Evolutionary conservation across 2,888 invertebrate genomes (phyloP), one percentile per base, ranked within the genome.

Genomic region (Empis livida): DNA sequence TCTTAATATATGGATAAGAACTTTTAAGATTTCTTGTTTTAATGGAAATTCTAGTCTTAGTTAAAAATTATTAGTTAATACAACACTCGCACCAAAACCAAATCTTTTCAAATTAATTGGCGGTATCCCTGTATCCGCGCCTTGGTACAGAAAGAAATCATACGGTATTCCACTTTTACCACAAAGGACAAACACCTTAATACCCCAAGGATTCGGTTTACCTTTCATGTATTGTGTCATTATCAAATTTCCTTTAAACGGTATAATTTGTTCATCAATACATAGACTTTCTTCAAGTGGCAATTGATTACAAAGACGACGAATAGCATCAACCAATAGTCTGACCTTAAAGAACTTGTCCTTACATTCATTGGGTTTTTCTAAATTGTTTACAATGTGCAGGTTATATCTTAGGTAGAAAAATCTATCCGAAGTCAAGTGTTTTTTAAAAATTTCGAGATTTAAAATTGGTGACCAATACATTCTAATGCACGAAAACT

Each of bases 101-200:
- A 55, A 53, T 37, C 35, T 45, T 27, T 47, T 50, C 20, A 44
- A 10, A 44, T 42, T 30, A 11, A 39, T 3, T 38, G 42, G 20
- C 37, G 38, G 52, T 43, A 46, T 38, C 35, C 10, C n/a, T 11
- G 41, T 49, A 23, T 31, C 44, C 3, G 42, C 17, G 45, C 59
- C 57, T 54, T 61, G 62, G 48, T 61, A 62, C 20, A 60, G 52
- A 42, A 61, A 45, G 50, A 61, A 61, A 51, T 60, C 59, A 49
- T 57, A 61, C 11, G 54, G 49, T 39, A 56, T 48, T 13, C 58
- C 59, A 44, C 54, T 53, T 49, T 51, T 52, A 8, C 60, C 58
- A 51, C 55, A 57, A 11, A 61, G 27, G n/a, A 55, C 49, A 45
- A 49, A 57, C 13, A 55, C 47, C 49, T 59, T 57, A 38, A 57